Evolutionary conservation across 1,140 invertebrate genomes (phyloP).

Genomic region (Aphaenogaster rudis): DNA sequence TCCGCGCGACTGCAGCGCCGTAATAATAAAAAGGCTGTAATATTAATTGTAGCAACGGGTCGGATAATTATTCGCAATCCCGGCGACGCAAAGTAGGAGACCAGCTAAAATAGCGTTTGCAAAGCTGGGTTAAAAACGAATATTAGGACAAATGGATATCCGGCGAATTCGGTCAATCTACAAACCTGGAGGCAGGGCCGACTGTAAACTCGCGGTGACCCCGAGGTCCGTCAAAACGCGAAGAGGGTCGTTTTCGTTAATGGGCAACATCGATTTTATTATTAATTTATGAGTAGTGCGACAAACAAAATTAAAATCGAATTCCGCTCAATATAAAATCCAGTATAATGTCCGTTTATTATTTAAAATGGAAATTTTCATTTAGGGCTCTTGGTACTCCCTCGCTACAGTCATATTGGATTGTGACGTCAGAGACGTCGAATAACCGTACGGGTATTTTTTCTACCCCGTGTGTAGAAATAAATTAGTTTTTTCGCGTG

Average conservation of each 20-base stretch:
- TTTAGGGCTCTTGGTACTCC: background rate
- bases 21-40: constrained; percentile 41
- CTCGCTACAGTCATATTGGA: no score
- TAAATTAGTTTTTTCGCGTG: constrained; percentile 12
- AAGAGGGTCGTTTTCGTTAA: background rate
- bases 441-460: background rate
- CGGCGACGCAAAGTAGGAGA: background rate
- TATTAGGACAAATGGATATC: constrained; percentile 7
- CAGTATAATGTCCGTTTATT: background rate
- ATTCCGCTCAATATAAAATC: background rate
- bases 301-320: background rate
- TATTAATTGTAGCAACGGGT: constrained; percentile 28
- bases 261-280: constrained; percentile 1
- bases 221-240: background rate
- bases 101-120: background rate
- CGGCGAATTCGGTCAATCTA: background rate
- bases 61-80: constrained; percentile 34
- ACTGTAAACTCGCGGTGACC: background rate
- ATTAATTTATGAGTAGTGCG: background rate
- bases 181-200: background rate
- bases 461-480: background rate
- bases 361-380: background rate
- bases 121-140: background rate
- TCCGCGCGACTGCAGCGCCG: constrained; percentile 30
- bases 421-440: background rate